Percentiles rank a stretch among this genome's conserved stretches.
Evolutionary conservation across 2,797 vertebrate genomes (phyloP).

Genomic region (Fratercula arctica): DNA sequence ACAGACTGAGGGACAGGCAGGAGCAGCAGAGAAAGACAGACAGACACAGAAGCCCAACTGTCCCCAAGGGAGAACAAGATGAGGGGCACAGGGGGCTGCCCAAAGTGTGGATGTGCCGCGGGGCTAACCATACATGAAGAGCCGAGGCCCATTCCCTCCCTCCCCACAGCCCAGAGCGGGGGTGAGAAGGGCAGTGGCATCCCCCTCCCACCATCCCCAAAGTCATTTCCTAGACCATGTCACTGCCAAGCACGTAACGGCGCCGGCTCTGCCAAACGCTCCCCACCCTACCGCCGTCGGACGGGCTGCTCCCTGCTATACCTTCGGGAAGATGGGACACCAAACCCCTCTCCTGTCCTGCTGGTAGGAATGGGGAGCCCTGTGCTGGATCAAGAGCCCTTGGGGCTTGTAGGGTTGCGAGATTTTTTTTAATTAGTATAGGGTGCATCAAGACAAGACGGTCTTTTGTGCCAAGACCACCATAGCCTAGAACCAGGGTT

Average conservation of each 20-base stretch:
- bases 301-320: not conserved
- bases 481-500: not conserved
- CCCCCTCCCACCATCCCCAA: not conserved
- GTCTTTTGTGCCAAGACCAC: not conserved
- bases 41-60: not conserved
- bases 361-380: not conserved
- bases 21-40: not conserved
- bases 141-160: not conserved
- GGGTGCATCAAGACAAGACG: not conserved
- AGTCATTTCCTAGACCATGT: not conserved
- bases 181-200: not conserved
- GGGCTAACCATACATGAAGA: not conserved
- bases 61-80: not conserved
- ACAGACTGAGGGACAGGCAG: not conserved
- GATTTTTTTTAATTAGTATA: not conserved
- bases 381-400: not conserved
- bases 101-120: accelerated
- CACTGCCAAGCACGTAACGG: not conserved
- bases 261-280: not conserved
- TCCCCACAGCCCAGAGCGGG: accelerated
- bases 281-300: not conserved
- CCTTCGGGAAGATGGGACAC: not conserved
- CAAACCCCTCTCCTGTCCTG: not conserved
- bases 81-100: not conserved
- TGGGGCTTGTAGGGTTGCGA: not conserved